Conservation (phyloP, 2,797 vertebrate species). For the Hybognathus amarus region DNA sequence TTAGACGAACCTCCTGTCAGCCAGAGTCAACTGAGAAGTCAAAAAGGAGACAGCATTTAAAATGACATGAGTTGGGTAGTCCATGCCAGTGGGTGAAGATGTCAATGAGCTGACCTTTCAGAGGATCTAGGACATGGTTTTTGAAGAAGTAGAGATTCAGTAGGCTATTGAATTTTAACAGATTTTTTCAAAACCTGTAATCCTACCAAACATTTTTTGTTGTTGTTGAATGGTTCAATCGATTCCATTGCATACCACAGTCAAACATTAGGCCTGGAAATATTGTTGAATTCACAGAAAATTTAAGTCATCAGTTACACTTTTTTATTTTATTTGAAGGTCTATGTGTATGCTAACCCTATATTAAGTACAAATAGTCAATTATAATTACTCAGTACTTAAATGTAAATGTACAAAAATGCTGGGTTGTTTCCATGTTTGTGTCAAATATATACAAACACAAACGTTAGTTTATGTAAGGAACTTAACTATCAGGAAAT, state of each 20-base stretch:
- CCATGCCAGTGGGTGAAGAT: constrained; percentile 27
- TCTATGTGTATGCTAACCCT: too few species aligned
- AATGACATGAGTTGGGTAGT: constrained; percentile 21
- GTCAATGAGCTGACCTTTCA: constrained; percentile 33
- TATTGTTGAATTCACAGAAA: neutral
- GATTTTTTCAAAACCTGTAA: neutral
- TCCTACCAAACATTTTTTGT: neutral
- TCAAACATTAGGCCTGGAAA: neutral
- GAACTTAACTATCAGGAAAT: too few species aligned
- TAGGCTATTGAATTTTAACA: neutral
- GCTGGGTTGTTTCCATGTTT: too few species aligned
- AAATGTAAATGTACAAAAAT: too few species aligned
- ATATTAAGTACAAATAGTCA: too few species aligned
- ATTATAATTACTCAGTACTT: too few species aligned
- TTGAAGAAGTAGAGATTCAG: neutral
- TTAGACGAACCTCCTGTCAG: constrained; percentile 12
- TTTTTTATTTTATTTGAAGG: neutral
- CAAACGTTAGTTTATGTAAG: neutral
- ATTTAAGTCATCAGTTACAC: neutral
- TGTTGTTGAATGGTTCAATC: neutral
- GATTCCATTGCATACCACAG: neutral
- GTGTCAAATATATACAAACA: neutral
- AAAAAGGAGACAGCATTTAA: constrained; percentile 21
- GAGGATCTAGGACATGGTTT: neutral
- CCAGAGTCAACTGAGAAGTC: constrained; percentile 17